Evolutionary conservation across 2,113 vertebrate genomes (phyloP).

Genomic region (Brachyhypopomus gauderio): DNA sequence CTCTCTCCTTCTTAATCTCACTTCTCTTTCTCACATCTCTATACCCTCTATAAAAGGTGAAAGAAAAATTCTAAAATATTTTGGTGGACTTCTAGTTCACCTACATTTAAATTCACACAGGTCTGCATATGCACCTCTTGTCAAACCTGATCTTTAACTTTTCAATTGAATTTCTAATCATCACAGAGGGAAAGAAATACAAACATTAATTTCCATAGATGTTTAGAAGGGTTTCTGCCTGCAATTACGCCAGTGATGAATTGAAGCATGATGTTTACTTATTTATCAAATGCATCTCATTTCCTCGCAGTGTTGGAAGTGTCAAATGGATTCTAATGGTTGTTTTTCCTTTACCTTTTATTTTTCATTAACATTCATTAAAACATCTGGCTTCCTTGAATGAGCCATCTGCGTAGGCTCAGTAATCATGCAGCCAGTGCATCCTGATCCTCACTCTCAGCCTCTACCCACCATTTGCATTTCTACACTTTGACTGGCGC

Average conservation of each 20-base stretch:
- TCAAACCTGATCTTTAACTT: slow-evolving; percentile 73
- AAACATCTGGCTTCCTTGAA: slow-evolving; percentile 78
- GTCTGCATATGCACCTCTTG: slow-evolving; percentile 53
- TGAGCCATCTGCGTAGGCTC: slow-evolving; percentile 72
- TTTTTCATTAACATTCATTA: slow-evolving; percentile 81
- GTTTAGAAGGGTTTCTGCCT: slow-evolving; percentile 64
- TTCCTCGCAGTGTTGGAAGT: slow-evolving; percentile 65
- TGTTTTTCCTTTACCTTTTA: slow-evolving; percentile 76
- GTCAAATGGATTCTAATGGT: slow-evolving; percentile 73
- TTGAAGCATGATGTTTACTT: slow-evolving; percentile 72
- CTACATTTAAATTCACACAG: too few species aligned
- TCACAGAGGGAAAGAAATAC: slow-evolving; percentile 69
- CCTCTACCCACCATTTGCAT: slow-evolving; percentile 22
- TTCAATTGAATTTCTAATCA: slow-evolving; percentile 79
- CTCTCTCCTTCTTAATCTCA: too few species aligned
- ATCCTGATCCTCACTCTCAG: slow-evolving; percentile 66
- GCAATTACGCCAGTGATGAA: slow-evolving; percentile 75
- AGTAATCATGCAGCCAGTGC: slow-evolving; percentile 57
- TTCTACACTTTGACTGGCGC: slow-evolving; percentile 39
- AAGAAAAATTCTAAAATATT: too few species aligned
- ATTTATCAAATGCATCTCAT: slow-evolving; percentile 71
- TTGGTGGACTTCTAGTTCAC: too few species aligned
- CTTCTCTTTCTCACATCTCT: too few species aligned
- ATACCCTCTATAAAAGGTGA: too few species aligned
- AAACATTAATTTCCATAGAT: slow-evolving; percentile 78